Evolutionary conservation across 2,113 vertebrate species (phyloP), one percentile per base, ranked within the genome.

Genomic region (Cyprinodon tularosa): DNA sequence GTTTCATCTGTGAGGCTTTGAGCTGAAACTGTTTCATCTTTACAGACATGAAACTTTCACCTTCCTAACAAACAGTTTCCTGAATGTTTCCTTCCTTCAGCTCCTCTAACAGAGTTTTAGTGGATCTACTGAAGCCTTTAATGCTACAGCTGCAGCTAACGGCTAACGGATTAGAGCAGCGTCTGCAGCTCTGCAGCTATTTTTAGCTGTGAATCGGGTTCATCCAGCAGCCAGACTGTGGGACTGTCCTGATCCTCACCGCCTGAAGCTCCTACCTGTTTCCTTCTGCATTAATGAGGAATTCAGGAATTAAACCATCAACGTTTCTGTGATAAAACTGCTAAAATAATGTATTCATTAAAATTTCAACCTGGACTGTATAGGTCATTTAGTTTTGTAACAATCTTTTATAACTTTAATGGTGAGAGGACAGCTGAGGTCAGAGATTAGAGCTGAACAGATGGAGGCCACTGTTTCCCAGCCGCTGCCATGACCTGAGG

Each of bases 401-500:
- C 47, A 39, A 42, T 50, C 66, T 87, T 63, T 76, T 80, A 38
- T 80, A 83, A 77, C n/a, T 1, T 20, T 38, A 22, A 66, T 53
- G 37, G 0, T 17, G 77, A 75, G 77, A 81, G 61, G 78, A 89
- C 88, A 88, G 82, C 66, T 12, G 13, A 22, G 72, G 74, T 81
- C 72, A 82, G 53, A 76, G 82, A 82, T 86, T 88, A 88, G 8
- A 66, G 60, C 44, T 88, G 45, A 86, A 84, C 36, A 81, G 78
- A 68, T 76, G 2, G 29, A 20, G 62, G 53, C 14, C 47, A 45
- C 40, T 66, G 62, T 88, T 80, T 66, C 63, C 74, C 72, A 84
- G 86, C 68, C 22, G 62, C 37, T 8, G 63, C 71, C 45, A 78
- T 77, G 65, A 60, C 70, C 59, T 44, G 38, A 76, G 77, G 69